Percentiles rank a stretch among this genome's conserved stretches.
phyloP scores from a whole-genome alignment of 2,888 invertebrate genomes.

The Temnothorax ravouxi region DNA sequence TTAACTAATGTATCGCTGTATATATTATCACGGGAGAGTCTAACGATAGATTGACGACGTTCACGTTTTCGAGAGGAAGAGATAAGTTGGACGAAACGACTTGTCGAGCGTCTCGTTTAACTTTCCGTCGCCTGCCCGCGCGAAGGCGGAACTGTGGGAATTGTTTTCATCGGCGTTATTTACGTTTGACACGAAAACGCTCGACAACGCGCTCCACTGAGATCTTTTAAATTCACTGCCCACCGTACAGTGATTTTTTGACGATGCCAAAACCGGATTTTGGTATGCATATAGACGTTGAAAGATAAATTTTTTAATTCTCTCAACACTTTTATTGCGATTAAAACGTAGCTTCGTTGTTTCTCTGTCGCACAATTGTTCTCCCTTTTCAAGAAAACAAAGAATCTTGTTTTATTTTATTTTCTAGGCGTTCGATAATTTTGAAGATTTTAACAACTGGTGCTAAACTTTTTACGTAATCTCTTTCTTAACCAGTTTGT shows the following conservation, averaged over 20 bases:
- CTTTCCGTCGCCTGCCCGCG: not conserved
- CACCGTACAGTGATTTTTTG: not conserved
- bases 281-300: not conserved
- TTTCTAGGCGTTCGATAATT: not conserved
- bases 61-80: constrained; percentile 39
- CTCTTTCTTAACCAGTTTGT: not conserved
- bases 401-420: not conserved
- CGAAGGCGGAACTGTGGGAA: not conserved
- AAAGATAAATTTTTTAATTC: not conserved
- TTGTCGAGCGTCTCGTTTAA: constrained; percentile 49
- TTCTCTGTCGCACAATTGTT: not conserved
- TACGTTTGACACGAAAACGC: constrained; percentile 8
- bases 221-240: not conserved
- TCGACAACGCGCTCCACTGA: not conserved
- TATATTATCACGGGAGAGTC: constrained; percentile 66
- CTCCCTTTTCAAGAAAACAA: not conserved
- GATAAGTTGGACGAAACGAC: not conserved
- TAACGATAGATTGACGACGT: constrained; percentile 51
- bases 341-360: not conserved
- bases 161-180: not conserved
- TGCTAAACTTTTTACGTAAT: not conserved
- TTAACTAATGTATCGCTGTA: constrained; percentile 79
- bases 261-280: not conserved
- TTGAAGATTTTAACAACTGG: too few relatives aligned
- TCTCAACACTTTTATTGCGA: not conserved